phyloP scores from a whole-genome alignment of 2,888 invertebrate genomes.

The Sphaerophoria rueppellii region DNA sequence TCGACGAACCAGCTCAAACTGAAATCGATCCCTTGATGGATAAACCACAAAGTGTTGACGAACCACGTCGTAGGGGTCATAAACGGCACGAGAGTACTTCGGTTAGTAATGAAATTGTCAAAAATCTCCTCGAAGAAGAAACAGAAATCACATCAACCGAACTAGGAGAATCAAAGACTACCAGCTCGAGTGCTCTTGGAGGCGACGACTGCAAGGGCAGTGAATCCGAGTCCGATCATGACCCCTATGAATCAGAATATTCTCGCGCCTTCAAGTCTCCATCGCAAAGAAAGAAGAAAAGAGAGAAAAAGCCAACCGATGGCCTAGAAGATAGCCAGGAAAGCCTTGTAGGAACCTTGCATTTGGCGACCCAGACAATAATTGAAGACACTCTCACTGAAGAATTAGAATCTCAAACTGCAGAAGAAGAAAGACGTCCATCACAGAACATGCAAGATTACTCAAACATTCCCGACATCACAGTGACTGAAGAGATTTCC shows the following conservation, averaged over 20 bases:
- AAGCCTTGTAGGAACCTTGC: constrained; percentile 79
- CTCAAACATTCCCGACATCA: constrained; percentile 81
- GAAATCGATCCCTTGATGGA: background rate
- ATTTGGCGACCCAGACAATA: constrained; percentile 80
- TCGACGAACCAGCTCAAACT: background rate
- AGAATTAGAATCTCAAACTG: constrained; percentile 78
- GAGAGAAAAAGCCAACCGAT: constrained; percentile 79
- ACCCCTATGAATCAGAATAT: constrained; percentile 82
- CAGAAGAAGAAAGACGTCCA: constrained; percentile 78
- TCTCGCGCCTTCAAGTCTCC: constrained; percentile 82
- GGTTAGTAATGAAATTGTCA: constrained; percentile 77
- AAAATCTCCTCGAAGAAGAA: constrained; percentile 77
- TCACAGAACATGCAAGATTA: constrained; percentile 82
- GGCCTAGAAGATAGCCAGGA: constrained; percentile 80
- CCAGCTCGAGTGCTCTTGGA: constrained; percentile 70
- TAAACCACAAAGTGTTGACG: constrained; percentile 55
- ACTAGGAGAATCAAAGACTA: background rate
- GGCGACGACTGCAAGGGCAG: constrained; percentile 81
- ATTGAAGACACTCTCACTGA: constrained; percentile 81
- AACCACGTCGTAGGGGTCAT: constrained; percentile 83
- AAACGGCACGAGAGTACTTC: constrained; percentile 84
- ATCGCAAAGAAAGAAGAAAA: constrained; percentile 79
- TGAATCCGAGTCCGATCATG: constrained; percentile 82
- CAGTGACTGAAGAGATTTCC: constrained; percentile 81
- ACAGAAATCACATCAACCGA: constrained; percentile 36